Evolutionary conservation across 2,797 vertebrate species (phyloP).

Genomic region (Lepilemur ruficaudatus): DNA sequence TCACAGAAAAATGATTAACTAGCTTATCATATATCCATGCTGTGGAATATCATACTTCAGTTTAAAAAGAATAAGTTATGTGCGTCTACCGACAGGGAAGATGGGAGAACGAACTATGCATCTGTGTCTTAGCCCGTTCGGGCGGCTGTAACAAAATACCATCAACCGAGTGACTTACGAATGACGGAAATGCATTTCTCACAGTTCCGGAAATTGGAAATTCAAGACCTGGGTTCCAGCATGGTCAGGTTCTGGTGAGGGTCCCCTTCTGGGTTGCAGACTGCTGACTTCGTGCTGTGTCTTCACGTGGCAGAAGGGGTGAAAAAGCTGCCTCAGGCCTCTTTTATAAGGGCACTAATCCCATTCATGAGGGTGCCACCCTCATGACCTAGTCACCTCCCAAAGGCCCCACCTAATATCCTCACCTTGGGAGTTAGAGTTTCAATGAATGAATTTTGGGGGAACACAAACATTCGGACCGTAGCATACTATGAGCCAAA

Average conservation of each 20-base stretch:
- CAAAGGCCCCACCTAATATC: background rate
- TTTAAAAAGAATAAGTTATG: background rate
- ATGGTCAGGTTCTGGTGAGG: background rate
- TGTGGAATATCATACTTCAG: background rate
- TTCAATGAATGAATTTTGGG: background rate
- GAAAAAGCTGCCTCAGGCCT: background rate
- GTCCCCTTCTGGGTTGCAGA: background rate
- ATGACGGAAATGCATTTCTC: background rate
- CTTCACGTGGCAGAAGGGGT: background rate
- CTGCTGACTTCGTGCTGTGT: background rate
- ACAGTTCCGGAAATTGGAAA: background rate
- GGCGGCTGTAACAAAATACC: background rate
- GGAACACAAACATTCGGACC: background rate
- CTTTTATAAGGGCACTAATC: background rate
- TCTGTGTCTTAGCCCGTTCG: background rate
- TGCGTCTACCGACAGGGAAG: background rate
- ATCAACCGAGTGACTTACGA: background rate
- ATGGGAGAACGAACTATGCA: background rate
- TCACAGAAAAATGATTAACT: background rate
- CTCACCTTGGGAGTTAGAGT: background rate
- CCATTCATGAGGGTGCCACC: background rate
- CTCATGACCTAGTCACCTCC: background rate
- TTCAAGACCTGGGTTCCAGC: background rate
- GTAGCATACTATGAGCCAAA: background rate
- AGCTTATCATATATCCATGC: background rate